These are phyloP conservation scores for Spilosoma lubricipeda DNA, from an alignment of 2,888 invertebrate genomes.

Conservation along the genomic window DNA sequence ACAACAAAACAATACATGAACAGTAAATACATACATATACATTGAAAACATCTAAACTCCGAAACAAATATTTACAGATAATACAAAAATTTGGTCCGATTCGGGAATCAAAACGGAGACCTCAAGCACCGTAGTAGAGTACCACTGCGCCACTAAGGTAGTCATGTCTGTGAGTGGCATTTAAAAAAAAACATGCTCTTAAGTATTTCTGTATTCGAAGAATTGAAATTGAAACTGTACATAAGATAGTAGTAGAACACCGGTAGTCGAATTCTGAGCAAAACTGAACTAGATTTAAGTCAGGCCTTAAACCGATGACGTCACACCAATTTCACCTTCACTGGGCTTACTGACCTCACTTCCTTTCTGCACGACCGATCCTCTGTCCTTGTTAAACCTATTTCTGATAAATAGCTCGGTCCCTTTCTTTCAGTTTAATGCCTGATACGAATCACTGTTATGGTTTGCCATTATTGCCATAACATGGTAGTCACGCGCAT, in stretches of 20 bases:
- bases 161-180: too few species aligned
- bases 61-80: too few species aligned
- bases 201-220: too few species aligned
- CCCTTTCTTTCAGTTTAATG: conserved; percentile 22
- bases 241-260: not conserved
- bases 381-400: conserved; percentile 21
- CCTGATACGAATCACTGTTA: not conserved
- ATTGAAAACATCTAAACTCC: too few species aligned
- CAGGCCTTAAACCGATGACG: conserved; percentile 22
- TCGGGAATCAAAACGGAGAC: too few species aligned
- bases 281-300: conserved; percentile 1
- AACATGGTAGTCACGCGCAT: not conserved
- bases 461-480: not conserved
- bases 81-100: too few species aligned
- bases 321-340: conserved; percentile 42
- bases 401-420: conserved; percentile 17
- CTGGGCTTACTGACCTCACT: conserved; percentile 42
- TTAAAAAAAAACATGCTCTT: too few species aligned
- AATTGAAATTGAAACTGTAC: not conserved
- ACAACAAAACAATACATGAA: too few species aligned
- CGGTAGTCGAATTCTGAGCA: not conserved
- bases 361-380: conserved; percentile 36
- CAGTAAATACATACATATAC: too few species aligned
- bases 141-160: too few species aligned
- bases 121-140: too few species aligned